Evolutionary conservation across 2,888 invertebrate genomes (phyloP).

Genomic region (Noctua fimbriata): DNA sequence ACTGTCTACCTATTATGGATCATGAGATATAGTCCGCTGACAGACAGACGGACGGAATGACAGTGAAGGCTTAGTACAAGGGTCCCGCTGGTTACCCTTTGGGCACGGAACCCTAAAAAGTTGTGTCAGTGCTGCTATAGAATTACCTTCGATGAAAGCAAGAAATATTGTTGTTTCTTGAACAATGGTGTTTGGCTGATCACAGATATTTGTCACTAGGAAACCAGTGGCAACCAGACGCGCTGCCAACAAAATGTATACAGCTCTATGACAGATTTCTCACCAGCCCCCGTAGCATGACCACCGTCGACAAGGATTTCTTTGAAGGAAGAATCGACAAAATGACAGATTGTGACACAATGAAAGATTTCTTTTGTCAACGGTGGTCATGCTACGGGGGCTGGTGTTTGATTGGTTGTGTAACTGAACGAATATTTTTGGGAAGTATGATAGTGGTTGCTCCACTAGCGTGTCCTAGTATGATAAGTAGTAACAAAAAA

Average conservation of each 20-base stretch:
- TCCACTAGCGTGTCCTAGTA: fast-evolving
- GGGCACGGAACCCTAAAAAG: neutral
- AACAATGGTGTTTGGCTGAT: neutral
- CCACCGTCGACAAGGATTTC: too few relatives aligned
- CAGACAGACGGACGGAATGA: too few relatives aligned
- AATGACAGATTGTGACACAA: too few relatives aligned
- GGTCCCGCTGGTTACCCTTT: too few relatives aligned
- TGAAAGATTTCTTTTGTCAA: too few relatives aligned
- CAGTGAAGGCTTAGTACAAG: too few relatives aligned
- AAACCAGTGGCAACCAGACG: neutral
- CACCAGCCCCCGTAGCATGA: too few relatives aligned
- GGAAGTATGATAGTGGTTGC: neutral
- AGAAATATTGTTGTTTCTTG: neutral
- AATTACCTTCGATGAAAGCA: neutral
- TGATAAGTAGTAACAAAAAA: neutral
- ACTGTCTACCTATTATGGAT: too few relatives aligned
- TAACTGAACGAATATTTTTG: neutral
- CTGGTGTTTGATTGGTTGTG: neutral
- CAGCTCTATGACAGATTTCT: neutral
- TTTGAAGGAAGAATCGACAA: too few relatives aligned
- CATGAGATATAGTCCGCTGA: too few relatives aligned
- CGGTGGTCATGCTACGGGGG: too few relatives aligned
- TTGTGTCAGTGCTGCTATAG: neutral
- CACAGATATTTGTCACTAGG: neutral
- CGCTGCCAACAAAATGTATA: neutral